phyloP scores from a whole-genome alignment of 2,888 invertebrate species.

The Drosophila recens region DNA sequence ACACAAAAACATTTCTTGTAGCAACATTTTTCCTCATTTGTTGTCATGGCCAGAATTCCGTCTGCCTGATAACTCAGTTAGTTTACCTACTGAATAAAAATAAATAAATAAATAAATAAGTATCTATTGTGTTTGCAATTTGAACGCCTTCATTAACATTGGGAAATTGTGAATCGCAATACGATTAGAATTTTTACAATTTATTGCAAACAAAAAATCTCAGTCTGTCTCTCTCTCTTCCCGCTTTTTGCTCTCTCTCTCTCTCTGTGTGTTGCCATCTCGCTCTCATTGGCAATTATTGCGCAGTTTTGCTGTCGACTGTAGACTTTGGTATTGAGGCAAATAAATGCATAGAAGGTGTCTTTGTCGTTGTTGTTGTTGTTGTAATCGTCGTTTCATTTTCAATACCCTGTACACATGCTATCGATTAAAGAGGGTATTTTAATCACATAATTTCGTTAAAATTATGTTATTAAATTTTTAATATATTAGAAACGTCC shows the following conservation, averaged over 20 bases:
- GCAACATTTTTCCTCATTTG: slow-evolving; percentile 49
- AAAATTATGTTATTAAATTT: too few species aligned
- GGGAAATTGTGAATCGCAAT: slow-evolving; percentile 55
- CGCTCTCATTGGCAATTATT: slow-evolving; percentile 57
- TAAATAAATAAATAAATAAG: background rate
- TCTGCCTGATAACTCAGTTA: slow-evolving; percentile 49
- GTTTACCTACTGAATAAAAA: slow-evolving; percentile 27
- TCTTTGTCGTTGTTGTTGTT: slow-evolving; percentile 48
- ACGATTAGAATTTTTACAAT: slow-evolving; percentile 50
- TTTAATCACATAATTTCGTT: background rate
- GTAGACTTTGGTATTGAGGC: slow-evolving; percentile 51
- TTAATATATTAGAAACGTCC: too few species aligned
- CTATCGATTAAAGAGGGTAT: background rate
- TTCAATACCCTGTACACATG: slow-evolving; percentile 27
- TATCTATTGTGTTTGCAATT: slow-evolving; percentile 16
- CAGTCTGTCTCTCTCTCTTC: background rate
- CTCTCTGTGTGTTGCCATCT: slow-evolving; percentile 2
- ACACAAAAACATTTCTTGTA: slow-evolving; percentile 35
- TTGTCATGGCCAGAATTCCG: slow-evolving; percentile 46
- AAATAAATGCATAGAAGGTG: slow-evolving; percentile 63
- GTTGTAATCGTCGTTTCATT: slow-evolving; percentile 39
- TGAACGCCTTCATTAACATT: slow-evolving; percentile 44
- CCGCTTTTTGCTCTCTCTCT: slow-evolving; percentile 1
- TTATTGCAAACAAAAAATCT: slow-evolving; percentile 31
- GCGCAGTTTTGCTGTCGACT: slow-evolving; percentile 65